Conservation (phyloP, 2,888 invertebrate species). For the Barypeithes pellucidus region DNA sequence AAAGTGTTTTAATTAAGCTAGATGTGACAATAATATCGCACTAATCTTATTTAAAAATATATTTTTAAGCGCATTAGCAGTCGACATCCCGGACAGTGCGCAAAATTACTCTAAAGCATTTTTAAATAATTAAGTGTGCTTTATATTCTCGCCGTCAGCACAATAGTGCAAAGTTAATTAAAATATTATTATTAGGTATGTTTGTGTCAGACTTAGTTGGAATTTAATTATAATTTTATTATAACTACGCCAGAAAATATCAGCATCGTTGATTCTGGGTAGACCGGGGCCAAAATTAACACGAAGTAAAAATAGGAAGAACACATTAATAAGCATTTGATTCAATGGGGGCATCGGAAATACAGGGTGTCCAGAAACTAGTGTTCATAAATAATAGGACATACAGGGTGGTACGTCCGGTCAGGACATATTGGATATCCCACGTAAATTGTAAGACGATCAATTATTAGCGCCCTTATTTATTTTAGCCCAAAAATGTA, state of each 20-base stretch:
- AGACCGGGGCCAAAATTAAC: too few relatives aligned
- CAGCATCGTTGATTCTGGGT: background rate
- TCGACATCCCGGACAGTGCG: background rate
- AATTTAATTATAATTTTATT: constrained; percentile 21
- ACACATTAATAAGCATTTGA: too few relatives aligned
- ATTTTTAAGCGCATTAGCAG: constrained; percentile 5
- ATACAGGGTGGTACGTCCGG: too few relatives aligned
- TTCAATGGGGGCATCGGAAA: too few relatives aligned
- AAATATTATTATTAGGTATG: constrained; percentile 25
- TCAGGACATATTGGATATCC: too few relatives aligned
- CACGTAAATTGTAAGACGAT: too few relatives aligned
- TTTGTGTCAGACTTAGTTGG: background rate
- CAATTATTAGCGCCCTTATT: too few relatives aligned
- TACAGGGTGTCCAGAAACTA: too few relatives aligned
- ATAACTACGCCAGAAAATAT: constrained; percentile 2
- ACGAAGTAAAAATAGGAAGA: too few relatives aligned
- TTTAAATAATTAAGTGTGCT: constrained; percentile 21
- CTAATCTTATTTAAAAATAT: background rate
- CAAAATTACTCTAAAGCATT: background rate
- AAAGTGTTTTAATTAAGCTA: background rate
- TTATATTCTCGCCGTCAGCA: constrained; percentile 4
- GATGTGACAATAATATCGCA: background rate
- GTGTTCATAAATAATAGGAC: too few relatives aligned
- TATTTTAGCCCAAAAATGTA: too few relatives aligned
- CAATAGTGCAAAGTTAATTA: constrained; percentile 21